A percentile compares a stretch with the other conserved stretches of the same genome.
Evolutionary conservation across 2,113 vertebrate genomes (phyloP).

Genomic region (Pteruthius melanotis): DNA sequence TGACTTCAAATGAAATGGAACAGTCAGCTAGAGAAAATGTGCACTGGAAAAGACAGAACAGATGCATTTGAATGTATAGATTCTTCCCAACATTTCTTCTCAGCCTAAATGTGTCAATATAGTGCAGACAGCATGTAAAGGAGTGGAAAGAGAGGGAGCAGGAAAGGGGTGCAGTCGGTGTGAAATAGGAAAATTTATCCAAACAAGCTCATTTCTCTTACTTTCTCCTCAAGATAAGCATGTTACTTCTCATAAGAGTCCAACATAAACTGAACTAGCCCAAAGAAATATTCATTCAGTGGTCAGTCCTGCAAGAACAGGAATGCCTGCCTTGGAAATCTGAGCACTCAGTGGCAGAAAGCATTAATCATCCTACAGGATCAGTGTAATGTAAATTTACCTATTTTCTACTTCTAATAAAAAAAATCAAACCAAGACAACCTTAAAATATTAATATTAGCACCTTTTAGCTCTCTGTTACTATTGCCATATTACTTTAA

Average conservation of each 20-base stretch:
- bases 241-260: neutral
- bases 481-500: neutral
- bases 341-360: neutral
- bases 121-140: neutral
- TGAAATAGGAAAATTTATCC: slow-evolving; percentile 18
- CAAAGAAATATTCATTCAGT: neutral
- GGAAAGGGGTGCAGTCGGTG: neutral
- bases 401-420: neutral
- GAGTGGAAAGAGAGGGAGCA: neutral
- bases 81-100: neutral
- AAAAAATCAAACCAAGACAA: neutral
- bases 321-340: neutral
- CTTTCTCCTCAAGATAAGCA: neutral
- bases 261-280: neutral
- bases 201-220: neutral
- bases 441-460: neutral
- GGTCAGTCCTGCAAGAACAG: neutral
- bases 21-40: neutral
- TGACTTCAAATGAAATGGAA: neutral
- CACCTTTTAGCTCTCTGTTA: neutral
- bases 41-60: neutral
- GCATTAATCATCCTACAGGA: neutral
- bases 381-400: neutral
- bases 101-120: neutral
- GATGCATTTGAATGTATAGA: neutral